phyloP scores from a whole-genome alignment of 2,113 vertebrate species.

The Epinephelus lanceolatus region DNA sequence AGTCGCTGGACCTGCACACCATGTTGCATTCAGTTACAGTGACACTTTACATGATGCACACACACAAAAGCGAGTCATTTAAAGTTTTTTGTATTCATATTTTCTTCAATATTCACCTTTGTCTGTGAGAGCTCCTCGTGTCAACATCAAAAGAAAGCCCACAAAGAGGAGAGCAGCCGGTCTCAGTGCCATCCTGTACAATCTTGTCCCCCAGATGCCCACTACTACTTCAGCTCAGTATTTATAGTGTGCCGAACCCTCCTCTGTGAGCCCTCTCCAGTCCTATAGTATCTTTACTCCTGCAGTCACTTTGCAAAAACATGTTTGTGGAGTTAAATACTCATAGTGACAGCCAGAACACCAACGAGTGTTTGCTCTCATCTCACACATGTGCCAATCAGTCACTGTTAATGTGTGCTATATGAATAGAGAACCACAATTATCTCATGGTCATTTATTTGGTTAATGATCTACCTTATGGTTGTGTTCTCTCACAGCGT shows the following conservation, averaged over 20 bases:
- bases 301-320: background rate
- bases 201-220: background rate
- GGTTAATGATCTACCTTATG: conserved; percentile 45
- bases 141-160: conserved; percentile 62
- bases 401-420: conserved; percentile 6
- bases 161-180: conserved; percentile 45
- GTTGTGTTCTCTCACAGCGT: background rate
- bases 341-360: conserved; percentile 1
- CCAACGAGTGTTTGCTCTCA: conserved; percentile 31
- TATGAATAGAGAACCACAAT: conserved; percentile 21
- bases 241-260: conserved; percentile 53
- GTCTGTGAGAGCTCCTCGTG: conserved; percentile 19
- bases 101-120: conserved; percentile 38
- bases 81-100: background rate
- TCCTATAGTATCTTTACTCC: background rate
- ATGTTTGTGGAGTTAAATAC: conserved; percentile 16
- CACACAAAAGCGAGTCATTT: background rate
- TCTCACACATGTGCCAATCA: conserved; percentile 7
- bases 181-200: conserved; percentile 37
- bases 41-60: background rate
- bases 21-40: background rate
- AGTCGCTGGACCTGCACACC: conserved; percentile 19
- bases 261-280: conserved; percentile 7
- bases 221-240: conserved; percentile 5
- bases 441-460: conserved; percentile 32